A percentile compares a stretch with the other conserved stretches of the same genome.
phyloP scores from a whole-genome alignment of 2,888 invertebrate genomes.

The Margaritifera margaritifera region DNA sequence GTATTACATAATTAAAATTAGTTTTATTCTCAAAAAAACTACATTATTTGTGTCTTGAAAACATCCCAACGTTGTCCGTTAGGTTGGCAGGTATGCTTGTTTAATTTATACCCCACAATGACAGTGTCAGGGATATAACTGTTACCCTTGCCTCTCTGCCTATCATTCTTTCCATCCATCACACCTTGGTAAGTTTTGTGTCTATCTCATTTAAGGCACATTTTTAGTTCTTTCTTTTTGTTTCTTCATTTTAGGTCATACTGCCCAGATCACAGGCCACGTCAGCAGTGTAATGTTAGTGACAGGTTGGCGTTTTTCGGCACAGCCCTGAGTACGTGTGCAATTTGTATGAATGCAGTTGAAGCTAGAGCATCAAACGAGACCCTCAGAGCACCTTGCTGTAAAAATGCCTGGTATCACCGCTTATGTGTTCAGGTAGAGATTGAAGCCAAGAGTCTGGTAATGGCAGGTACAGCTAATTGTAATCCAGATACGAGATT shows the following conservation, averaged over 20 bases:
- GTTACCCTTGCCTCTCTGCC: no score
- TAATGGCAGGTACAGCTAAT: neutral
- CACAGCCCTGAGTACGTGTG: slow-evolving; percentile 75
- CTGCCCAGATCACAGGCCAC: slow-evolving; percentile 79
- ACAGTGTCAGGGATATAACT: no score
- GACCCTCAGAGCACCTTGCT: slow-evolving; percentile 84
- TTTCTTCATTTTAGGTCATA: slow-evolving; percentile 76
- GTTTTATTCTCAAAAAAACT: no score
- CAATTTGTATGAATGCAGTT: slow-evolving; percentile 82
- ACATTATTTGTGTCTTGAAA: no score
- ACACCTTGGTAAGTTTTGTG: no score
- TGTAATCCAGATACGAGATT: no score
- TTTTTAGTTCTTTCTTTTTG: neutral
- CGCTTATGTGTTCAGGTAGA: slow-evolving; percentile 76
- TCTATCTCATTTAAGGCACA: no score
- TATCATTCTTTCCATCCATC: no score
- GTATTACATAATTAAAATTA: no score
- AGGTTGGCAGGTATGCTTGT: no score
- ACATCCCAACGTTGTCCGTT: no score
- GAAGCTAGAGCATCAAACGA: slow-evolving; percentile 71
- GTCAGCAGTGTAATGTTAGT: slow-evolving; percentile 74
- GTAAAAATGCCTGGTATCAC: slow-evolving; percentile 86
- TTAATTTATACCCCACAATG: no score
- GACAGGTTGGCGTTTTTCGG: slow-evolving; percentile 52
- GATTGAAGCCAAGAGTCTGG: neutral